Percentiles rank a stretch among this genome's conserved stretches.
Evolutionary conservation across 2,888 invertebrate genomes (phyloP).

Genomic region (Girardia tigrina): DNA sequence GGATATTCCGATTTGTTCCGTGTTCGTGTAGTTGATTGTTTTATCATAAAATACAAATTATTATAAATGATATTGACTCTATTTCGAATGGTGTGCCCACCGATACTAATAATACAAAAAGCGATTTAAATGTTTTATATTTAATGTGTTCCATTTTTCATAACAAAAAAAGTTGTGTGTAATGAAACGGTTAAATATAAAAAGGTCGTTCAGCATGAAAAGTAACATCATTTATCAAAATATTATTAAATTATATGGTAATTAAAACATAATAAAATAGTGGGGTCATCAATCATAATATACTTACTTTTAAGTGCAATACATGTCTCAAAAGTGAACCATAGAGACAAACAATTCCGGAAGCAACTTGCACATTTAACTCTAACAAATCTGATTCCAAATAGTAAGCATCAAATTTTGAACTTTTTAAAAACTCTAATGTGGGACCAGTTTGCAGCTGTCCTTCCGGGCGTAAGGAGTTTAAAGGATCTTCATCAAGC

Average conservation of each 20-base stretch:
- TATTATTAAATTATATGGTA: too few relatives aligned
- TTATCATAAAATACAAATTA: too few relatives aligned
- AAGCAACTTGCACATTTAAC: constrained; percentile 81
- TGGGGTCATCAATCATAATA: neutral
- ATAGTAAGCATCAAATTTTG: constrained; percentile 70
- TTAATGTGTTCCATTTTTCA: too few relatives aligned
- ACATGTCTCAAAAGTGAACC: constrained; percentile 78
- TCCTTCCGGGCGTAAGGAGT: constrained; percentile 28
- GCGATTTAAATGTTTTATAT: neutral
- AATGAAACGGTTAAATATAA: too few relatives aligned
- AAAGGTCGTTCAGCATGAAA: too few relatives aligned
- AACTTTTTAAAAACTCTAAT: constrained; percentile 25
- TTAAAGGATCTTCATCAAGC: constrained; percentile 32
- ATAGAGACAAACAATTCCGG: constrained; percentile 75
- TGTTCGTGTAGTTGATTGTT: too few relatives aligned
- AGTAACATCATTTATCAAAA: too few relatives aligned
- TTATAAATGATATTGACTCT: too few relatives aligned
- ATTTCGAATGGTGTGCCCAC: too few relatives aligned
- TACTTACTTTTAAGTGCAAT: constrained; percentile 64
- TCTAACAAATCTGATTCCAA: constrained; percentile 74
- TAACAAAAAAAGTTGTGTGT: too few relatives aligned
- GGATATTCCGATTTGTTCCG: too few relatives aligned
- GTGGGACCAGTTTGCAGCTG: constrained; percentile 32
- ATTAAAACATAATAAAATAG: too few relatives aligned
- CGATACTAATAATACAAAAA: neutral